phyloP scores from a whole-genome alignment of 2,797 vertebrate species.

The Muraenolepis orangiensis region DNA sequence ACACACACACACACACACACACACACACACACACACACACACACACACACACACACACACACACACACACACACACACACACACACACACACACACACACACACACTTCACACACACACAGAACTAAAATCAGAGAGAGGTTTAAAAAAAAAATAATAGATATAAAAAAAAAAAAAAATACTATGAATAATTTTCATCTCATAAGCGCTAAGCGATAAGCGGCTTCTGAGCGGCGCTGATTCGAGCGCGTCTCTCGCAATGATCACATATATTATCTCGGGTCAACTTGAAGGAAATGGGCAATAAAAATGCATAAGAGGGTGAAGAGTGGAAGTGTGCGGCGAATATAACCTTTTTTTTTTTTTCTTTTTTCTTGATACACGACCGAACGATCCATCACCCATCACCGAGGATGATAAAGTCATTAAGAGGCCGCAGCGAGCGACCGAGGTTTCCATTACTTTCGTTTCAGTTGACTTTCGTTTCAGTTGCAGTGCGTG shows the following conservation, averaged over 20 bases:
- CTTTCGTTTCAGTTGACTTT: too few relatives aligned
- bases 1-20: conserved; percentile 69
- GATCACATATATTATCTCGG: conserved; percentile 42
- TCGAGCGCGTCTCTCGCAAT: conserved; percentile 38
- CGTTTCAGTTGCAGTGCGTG: too few relatives aligned
- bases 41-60: conserved; percentile 54
- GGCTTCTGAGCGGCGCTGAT: conserved; percentile 35
- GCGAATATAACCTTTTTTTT: conserved; percentile 46
- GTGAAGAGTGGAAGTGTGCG: conserved; percentile 19
- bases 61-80: conserved; percentile 64
- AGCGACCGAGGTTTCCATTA: too few relatives aligned
- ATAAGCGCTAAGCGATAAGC: conserved; percentile 41
- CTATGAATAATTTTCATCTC: conserved; percentile 64
- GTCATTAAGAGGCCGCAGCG: neutral
- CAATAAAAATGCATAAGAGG: conserved; percentile 19
- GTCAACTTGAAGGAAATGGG: conserved; percentile 33
- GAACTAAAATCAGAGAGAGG: conserved; percentile 40
- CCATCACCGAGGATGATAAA: neutral
- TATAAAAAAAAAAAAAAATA: conserved; percentile 37
- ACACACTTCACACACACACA: conserved; percentile 55
- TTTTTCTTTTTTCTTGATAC: too few relatives aligned
- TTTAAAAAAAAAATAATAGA: conserved; percentile 33
- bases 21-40: conserved; percentile 59
- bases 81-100: conserved; percentile 62
- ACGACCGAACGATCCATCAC: neutral